Percentiles rank a stretch among this genome's conserved stretches.
Evolutionary conservation across 2,888 invertebrate species (phyloP).

Genomic region (Sicus ferrugineus): DNA sequence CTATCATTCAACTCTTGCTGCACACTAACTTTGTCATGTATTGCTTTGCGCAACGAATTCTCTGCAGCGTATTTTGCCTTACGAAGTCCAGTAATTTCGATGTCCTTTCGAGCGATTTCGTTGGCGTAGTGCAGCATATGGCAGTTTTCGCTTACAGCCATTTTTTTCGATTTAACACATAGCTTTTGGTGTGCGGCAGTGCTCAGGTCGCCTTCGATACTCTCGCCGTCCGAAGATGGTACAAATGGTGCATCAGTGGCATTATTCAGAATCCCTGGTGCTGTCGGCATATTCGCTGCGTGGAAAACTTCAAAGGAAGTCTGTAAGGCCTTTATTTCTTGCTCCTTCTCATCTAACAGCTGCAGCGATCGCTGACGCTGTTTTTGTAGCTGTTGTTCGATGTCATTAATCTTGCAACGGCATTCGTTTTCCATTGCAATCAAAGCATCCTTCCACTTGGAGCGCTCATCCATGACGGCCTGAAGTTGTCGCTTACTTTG

Average conservation of each 20-base stretch:
- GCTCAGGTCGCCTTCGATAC: constrained; percentile 44
- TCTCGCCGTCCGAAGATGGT: constrained; percentile 52
- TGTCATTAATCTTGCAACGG: constrained; percentile 66
- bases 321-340: constrained; percentile 71
- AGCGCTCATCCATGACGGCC: constrained; percentile 60
- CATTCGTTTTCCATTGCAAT: constrained; percentile 66
- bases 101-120: constrained; percentile 81
- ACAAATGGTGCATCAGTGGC: constrained; percentile 28
- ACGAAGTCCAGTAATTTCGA: constrained; percentile 77
- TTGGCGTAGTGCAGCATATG: constrained; percentile 84
- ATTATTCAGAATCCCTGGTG: constrained; percentile 3
- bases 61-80: constrained; percentile 75
- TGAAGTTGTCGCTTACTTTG: constrained; percentile 69
- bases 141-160: constrained; percentile 70
- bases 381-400: constrained; percentile 79
- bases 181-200: constrained; percentile 38
- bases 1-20: constrained; percentile 67
- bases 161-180: constrained; percentile 50
- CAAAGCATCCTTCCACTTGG: constrained; percentile 58
- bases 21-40: constrained; percentile 68
- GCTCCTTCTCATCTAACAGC: constrained; percentile 82
- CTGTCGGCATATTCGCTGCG: background rate
- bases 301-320: constrained; percentile 68
- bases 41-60: constrained; percentile 67
- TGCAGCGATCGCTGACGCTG: constrained; percentile 82